Base-by-base conservation (phyloP, 2,888 invertebrate species). In the Hedya salicella region DNA sequence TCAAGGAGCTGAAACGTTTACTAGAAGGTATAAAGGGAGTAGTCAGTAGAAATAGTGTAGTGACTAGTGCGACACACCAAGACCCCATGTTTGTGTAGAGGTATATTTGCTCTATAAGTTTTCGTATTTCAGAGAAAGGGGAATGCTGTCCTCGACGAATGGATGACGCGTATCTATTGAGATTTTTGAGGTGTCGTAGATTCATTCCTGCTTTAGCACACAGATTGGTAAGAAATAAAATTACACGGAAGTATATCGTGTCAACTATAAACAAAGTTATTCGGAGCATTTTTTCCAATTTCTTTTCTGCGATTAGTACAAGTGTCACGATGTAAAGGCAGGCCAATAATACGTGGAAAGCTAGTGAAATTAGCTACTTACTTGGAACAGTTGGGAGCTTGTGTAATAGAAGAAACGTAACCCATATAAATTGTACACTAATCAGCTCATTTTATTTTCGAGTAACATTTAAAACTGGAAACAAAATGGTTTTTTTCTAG, bases 131-230 rank as follows among this genome's bases (percentile, higher is more conserved):
- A 91, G 91, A 87, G 16, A 77, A 86, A 69, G 89, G 85, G 1
- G 83, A 87, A 72, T 90, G 89, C 70, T 77, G 73, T 46, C 89
- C 91, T 1, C 79, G 89, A 0, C 81, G 91, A 5, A 78, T 78
- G 60, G 91, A 92, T 68, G 91, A 92, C 69, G 91, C 88, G 0
- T 92, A 91, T 66, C 76, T 85, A 1, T 81, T 92, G 5, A 79
- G 88, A 40, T 92, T 91, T 72, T 79, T 92, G 14, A 79, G 91
- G 32, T 91, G 91, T 70, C 80, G 91, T 1, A 74, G 83, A n/a
- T 90, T 89, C 64, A 87, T 91, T 71, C 91, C 90, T 1, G 82
- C 85, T 9, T 75, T 89, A 14, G 88, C 91, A 3, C 90, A 91
- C 75, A 88, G 83, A 78, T 72, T 92, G 85, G 91, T 91, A 70